Evolutionary conservation across 2,797 vertebrate species (phyloP), one percentile per base, ranked within the genome.

Genomic region (Huso huso): DNA sequence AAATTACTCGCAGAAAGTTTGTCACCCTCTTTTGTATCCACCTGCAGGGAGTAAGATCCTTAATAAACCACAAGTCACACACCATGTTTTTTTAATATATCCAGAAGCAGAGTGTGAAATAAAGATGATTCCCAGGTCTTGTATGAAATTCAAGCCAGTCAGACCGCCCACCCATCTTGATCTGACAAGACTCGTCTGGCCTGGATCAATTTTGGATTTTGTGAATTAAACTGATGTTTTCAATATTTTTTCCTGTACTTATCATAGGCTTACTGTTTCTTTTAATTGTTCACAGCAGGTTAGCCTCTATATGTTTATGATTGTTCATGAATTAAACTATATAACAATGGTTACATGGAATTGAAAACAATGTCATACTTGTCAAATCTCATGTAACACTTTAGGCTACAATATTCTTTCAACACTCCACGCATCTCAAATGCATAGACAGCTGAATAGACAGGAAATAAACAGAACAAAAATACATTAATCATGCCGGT

Each of bases 111-210:
- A 64, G 64, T 69, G 72, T 69, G 65, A 76, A 73, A 73, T 67
- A 67, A 73, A 77, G 77, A 74, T 77, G 76, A 79, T 73, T 76
- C 78, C 76, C 75, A 79, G 79, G 79, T 82, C 76, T 58, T 8
- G 9, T 66, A 68, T 57, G 51, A 66, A 72, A 63, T 69, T 74
- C 66, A 68, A 72, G 66, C 18, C 49, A 55, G 63, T 23, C 11
- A 37, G 87, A 88, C 86, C 87, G 87, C 87, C 87, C 86, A 88
- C 87, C 86, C 84, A 71, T 82, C 77, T 77, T 77, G 83, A 86
- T 85, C 85, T 85, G 84, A 85, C 86, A 87, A 82, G 82, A 78
- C 72, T 78, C 15, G 79, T 80, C 85, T 87, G 84, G 85, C 76
- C 79, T 70, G 67, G 81, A 85, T 87, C 85, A 88, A 79, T 75